These are phyloP conservation scores for Drosophila arizonae DNA, from an alignment of 1,140 invertebrate species.

Conservation along the genomic window DNA sequence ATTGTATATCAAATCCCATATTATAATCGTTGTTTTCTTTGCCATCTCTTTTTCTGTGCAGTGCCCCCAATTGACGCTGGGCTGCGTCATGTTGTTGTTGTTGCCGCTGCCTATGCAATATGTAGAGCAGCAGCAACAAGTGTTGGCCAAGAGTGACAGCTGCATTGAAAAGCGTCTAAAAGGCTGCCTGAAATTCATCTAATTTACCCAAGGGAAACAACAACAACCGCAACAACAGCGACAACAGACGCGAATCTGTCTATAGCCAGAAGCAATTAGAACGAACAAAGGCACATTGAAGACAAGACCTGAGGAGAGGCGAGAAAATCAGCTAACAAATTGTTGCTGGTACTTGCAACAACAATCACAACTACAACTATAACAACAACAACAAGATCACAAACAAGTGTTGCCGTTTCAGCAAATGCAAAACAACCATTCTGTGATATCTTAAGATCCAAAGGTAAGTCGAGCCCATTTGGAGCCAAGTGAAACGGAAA, in stretches of 20 bases:
- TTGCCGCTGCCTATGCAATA: conserved; percentile 38
- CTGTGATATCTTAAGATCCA: conserved; percentile 82
- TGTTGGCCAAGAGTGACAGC: conserved; percentile 53
- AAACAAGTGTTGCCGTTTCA: conserved; percentile 58
- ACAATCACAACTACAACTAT: conserved; percentile 23
- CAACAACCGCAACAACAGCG: conserved; percentile 3
- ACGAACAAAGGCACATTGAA: conserved; percentile 35
- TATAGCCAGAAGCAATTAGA: conserved; percentile 37
- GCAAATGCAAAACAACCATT: conserved; percentile 65
- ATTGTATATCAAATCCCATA: too few species aligned
- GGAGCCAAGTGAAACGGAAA: conserved; percentile 53
- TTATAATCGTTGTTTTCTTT: not conserved
- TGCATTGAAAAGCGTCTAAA: conserved; percentile 21
- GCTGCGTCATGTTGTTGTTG: conserved; percentile 67
- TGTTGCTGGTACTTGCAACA: conserved; percentile 10
- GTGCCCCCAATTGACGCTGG: conserved; percentile 33
- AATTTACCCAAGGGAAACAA: conserved; percentile 51
- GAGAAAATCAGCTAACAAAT: conserved; percentile 26
- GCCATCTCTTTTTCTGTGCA: conserved; percentile 15
- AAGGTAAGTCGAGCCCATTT: conserved; percentile 58
- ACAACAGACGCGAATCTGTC: conserved; percentile 40
- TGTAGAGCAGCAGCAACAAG: conserved; percentile 45
- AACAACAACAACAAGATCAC: conserved; percentile 20
- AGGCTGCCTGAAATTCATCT: conserved; percentile 38
- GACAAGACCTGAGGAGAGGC: conserved; percentile 18